Evolutionary conservation across 1,140 invertebrate species (phyloP), one percentile per base, ranked within the genome.

Genomic region (Trachelipus rathkii): DNA sequence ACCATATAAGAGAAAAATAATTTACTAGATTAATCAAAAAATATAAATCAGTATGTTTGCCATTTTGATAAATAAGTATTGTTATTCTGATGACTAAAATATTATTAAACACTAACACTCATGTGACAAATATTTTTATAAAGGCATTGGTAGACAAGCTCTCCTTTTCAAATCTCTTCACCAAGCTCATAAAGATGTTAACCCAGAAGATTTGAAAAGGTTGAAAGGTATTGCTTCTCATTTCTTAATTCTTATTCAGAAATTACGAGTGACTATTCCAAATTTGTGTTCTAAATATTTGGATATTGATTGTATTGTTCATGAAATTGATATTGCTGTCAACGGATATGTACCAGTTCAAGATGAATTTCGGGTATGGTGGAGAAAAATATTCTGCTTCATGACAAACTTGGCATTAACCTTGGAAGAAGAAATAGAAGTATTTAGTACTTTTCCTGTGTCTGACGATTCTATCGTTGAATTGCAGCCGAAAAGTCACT

Each of bases 141-240:
- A 89, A 81, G 91, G 90, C 69, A 86, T 94, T 10, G 88, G 91
- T 21, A 87, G 91, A 70, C 85, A 91, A 72, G 88, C 90, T 66
- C 86, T 90, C 0, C 86, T 97, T 9, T 87, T 89, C 21, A 87
- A 85, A 69, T 86, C 89, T 19, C 83, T 93, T 81, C 76, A 87
- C 46, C 82, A 84, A 4, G 91, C 92, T 0, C 89, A 92, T 45
- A 89, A 91, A 80, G 94, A 97, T 82, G 84, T 98, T 44, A 92
- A 92, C 10, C 84, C 90, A 0, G 90, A 89, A 53, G 92, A 93
- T 79, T 89, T 94, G 70, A 92, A 96, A 75, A 88, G 94, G 73
- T 92, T 93, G 79, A 90, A 90, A 85, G 96, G 96, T 66, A 95
- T 92, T 83, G 87, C 90, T 0, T 86, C 88, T 72, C 89, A 93